These are phyloP conservation scores for Apamea sordens DNA, from an alignment of 2,888 invertebrate species.

Conservation along the genomic window DNA sequence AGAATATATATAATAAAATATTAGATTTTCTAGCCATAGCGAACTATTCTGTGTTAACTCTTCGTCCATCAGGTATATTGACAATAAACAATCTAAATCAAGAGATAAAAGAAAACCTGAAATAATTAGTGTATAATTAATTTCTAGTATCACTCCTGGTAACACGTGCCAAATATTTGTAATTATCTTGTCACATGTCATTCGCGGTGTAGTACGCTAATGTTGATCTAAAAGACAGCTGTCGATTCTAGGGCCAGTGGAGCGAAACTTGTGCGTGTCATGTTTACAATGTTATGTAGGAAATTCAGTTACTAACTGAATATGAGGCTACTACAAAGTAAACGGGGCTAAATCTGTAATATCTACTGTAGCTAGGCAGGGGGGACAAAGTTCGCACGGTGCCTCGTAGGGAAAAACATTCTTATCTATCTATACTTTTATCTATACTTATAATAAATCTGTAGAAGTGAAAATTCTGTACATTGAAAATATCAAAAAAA, in stretches of 20 bases:
- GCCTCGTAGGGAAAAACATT: no score
- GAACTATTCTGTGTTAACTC: not conserved
- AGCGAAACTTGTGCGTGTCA: slow-evolving; percentile 27
- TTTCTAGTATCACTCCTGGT: slow-evolving; percentile 22
- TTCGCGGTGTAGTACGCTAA: slow-evolving; percentile 21
- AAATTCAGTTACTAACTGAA: slow-evolving; percentile 31
- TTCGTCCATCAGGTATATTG: not conserved
- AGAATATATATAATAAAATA: not conserved
- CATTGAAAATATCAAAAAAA: no score
- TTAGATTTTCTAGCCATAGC: not conserved
- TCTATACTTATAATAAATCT: no score
- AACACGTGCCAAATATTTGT: slow-evolving; percentile 48
- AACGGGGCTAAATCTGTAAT: not conserved
- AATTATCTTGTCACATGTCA: slow-evolving; percentile 60
- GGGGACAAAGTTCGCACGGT: no score
- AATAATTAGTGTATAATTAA: slow-evolving; percentile 13
- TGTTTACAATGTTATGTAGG: slow-evolving; percentile 6
- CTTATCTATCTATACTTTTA: no score
- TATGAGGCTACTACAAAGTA: not conserved
- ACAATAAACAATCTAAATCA: not conserved
- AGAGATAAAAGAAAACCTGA: not conserved
- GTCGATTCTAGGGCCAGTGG: slow-evolving; percentile 34
- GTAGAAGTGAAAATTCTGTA: no score
- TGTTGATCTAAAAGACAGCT: slow-evolving; percentile 49
- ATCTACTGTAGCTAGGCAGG: not conserved